These are phyloP conservation scores for Mormyrus iriodes DNA, from an alignment of 2,113 vertebrate genomes.

Conservation along the genomic window DNA sequence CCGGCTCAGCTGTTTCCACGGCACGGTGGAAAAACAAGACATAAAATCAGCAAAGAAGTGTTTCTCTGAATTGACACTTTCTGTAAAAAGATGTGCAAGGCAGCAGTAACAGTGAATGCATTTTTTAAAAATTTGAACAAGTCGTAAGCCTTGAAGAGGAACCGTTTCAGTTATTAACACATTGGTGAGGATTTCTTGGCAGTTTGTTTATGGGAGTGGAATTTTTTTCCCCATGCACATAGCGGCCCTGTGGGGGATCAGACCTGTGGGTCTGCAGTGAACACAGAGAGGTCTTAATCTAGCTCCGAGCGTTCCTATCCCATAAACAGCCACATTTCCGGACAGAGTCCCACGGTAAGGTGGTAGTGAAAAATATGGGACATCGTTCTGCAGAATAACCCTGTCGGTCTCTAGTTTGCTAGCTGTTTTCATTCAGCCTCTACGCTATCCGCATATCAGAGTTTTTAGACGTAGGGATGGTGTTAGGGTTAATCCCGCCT, in stretches of 20 bases:
- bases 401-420: not conserved
- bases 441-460: not conserved
- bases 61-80: constrained; percentile 11
- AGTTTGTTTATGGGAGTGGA: not conserved
- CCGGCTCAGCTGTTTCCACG: constrained; percentile 4
- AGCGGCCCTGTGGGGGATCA: not conserved
- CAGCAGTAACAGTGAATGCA: not conserved
- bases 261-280: not conserved
- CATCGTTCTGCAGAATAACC: not conserved
- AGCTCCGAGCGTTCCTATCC: not conserved
- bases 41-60: constrained; percentile 11
- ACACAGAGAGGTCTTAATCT: not conserved
- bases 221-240: not conserved
- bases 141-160: not conserved
- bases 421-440: not conserved
- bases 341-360: not conserved
- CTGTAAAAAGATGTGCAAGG: not conserved
- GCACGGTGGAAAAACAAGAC: constrained; percentile 10
- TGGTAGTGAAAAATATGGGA: not conserved
- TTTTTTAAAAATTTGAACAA: not conserved
- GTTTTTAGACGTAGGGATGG: not conserved
- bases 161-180: not conserved
- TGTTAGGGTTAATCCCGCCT: not conserved
- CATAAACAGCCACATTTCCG: not conserved
- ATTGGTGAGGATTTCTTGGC: not conserved